Base-by-base conservation (phyloP, 2,797 vertebrate genomes). In the Hirundo rustica region DNA sequence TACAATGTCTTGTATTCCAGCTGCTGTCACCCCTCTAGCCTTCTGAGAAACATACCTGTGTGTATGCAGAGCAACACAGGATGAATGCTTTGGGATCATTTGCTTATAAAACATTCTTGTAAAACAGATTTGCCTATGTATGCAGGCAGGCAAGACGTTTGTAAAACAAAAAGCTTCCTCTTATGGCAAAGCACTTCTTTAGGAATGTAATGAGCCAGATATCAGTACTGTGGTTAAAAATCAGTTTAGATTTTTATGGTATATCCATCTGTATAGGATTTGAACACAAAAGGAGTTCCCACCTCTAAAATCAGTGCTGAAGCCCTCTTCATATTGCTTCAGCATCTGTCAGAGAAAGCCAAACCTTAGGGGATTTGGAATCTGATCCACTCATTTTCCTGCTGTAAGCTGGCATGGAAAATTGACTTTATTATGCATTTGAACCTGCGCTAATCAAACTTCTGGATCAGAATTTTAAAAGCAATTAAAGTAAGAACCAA, bases 371-470 rank as follows among this genome's bases (percentile, higher is more conserved):
- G 88, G 70, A 87, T 83, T 76, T 91, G 45, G 67, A 80, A 87
- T 87, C 55, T 66, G 71, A 94, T 61, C 65, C 1, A 3, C 72
- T 79, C 27, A 57, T 78, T 93, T 79, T 92, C 44, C 67, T 71
- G 22, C 25, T 57, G 45, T 72, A 90, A 91, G 26, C 18, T 96
- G 72, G 30, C 57, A 76, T 48, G 25, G 50, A 90, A 92, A 95
- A 90, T 82, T 66, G 40, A 84, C 67, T 85, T 51, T 47, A 42
- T 76, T 51, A 85, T 1, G 21, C 34, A 53, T 61, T 29, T 53
- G 74, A 85, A 93, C 51, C 22, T 73, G 27, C 34, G 36, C 92
- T 92, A 91, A 84, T 84, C 77, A 77, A 92, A 86, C 40, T 79
- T 48, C 45, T 51, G 60, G 65, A 85, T 66, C 73, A 75, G 74